Evolutionary conservation across 1,140 invertebrate genomes (phyloP).

Genomic region (Tetramorium alpestre): DNA sequence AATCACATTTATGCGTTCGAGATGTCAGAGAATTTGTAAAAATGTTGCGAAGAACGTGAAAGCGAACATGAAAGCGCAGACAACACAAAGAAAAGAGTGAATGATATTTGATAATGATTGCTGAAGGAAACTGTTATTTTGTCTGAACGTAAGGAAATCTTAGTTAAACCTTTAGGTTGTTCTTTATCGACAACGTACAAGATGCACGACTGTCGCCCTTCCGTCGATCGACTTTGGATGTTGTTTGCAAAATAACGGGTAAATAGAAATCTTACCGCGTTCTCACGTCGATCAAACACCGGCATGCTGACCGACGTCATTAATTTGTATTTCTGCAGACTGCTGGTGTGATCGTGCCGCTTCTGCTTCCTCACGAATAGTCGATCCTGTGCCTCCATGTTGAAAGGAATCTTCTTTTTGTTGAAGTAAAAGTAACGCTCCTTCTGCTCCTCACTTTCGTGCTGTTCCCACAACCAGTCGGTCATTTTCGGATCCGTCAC

Average conservation of each 20-base stretch:
- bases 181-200: neutral
- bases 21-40: neutral
- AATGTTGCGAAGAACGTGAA: constrained; percentile 5
- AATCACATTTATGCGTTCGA: neutral
- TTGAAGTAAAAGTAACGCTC: constrained; percentile 89
- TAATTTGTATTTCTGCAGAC: constrained; percentile 89
- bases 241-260: neutral
- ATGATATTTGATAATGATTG: constrained; percentile 25
- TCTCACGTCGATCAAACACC: constrained; percentile 93
- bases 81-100: constrained; percentile 16
- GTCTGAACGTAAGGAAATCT: neutral
- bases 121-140: constrained; percentile 1
- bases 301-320: constrained; percentile 97
- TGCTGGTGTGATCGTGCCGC: constrained; percentile 87
- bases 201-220: neutral
- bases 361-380: constrained; percentile 85
- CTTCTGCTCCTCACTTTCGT: constrained; percentile 92
- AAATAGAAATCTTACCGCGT: constrained; percentile 88
- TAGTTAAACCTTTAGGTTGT: neutral
- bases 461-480: constrained; percentile 94
- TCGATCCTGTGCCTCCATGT: constrained; percentile 86
- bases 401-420: constrained; percentile 85
- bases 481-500: constrained; percentile 95
- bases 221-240: neutral
- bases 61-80: neutral